These are phyloP conservation scores for Characodon lateralis DNA, from an alignment of 2,797 vertebrate genomes.

Conservation along the genomic window DNA sequence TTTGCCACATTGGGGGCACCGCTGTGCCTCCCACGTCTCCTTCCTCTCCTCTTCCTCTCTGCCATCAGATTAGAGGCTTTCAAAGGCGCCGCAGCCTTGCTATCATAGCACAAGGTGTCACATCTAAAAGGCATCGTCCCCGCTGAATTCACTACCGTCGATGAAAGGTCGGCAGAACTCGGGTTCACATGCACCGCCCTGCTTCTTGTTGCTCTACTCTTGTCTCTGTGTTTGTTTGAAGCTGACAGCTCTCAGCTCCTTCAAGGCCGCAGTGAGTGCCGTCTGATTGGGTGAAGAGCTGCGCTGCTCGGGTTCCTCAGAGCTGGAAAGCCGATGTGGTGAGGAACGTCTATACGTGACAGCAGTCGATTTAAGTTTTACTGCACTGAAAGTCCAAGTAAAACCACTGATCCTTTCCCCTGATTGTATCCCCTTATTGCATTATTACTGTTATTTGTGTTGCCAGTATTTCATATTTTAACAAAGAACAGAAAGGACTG, in stretches of 20 bases:
- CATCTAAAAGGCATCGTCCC: constrained; percentile 70
- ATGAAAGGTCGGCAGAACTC: constrained; percentile 70
- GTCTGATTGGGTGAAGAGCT: constrained; percentile 27
- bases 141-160: constrained; percentile 59
- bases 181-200: constrained; percentile 48
- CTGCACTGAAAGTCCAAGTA: constrained; percentile 2
- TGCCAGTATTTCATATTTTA: not conserved
- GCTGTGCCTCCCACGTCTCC: constrained; percentile 33
- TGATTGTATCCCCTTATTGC: not conserved
- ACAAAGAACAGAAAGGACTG: not conserved
- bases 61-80: constrained; percentile 70
- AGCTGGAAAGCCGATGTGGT: constrained; percentile 7
- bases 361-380: not conserved
- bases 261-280: constrained; percentile 34
- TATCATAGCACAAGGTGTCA: constrained; percentile 73
- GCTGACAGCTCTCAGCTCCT: constrained; percentile 48
- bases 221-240: constrained; percentile 62
- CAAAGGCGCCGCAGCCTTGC: constrained; percentile 62
- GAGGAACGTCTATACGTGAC: not conserved
- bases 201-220: constrained; percentile 56
- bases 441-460: not conserved
- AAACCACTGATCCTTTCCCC: not conserved
- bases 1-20: constrained; percentile 60
- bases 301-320: constrained; percentile 13
- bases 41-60: constrained; percentile 27